Evolutionary conservation across 2,888 invertebrate species (phyloP).

Genomic region (Magallana nippona): DNA sequence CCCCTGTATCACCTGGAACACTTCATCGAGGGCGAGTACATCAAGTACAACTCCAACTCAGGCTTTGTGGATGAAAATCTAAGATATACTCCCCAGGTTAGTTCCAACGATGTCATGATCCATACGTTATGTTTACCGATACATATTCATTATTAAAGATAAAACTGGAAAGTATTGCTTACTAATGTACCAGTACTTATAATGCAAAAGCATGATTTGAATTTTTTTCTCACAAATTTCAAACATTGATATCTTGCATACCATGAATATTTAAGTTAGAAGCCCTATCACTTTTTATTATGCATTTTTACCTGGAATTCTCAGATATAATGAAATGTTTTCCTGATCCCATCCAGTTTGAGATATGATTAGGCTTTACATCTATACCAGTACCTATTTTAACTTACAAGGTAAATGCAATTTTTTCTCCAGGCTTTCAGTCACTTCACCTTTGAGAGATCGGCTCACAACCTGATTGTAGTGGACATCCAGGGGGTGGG

Average conservation of each 20-base stretch:
- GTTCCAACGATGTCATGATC: background rate
- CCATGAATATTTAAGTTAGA: too few relatives aligned
- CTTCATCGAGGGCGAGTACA: constrained; percentile 83
- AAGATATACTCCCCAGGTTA: constrained; percentile 82
- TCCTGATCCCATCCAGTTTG: too few relatives aligned
- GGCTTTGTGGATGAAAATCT: constrained; percentile 82
- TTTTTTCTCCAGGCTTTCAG: constrained; percentile 81
- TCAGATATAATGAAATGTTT: too few relatives aligned
- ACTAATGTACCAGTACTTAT: too few relatives aligned
- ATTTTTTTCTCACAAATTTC: background rate
- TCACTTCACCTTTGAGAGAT: constrained; percentile 84
- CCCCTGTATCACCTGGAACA: constrained; percentile 82
- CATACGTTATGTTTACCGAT: background rate
- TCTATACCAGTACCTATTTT: too few relatives aligned
- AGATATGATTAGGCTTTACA: too few relatives aligned
- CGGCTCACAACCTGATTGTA: constrained; percentile 83
- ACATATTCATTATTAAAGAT: too few relatives aligned
- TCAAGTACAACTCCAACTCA: constrained; percentile 84
- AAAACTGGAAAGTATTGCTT: too few relatives aligned
- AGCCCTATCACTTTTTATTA: too few relatives aligned
- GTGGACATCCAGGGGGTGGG: constrained; percentile 84
- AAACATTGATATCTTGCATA: background rate
- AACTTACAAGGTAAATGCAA: background rate
- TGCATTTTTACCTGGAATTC: too few relatives aligned
- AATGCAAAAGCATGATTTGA: too few relatives aligned